Evolutionary conservation across 2,113 vertebrate species (phyloP).

Genomic region (Mobula hypostoma): DNA sequence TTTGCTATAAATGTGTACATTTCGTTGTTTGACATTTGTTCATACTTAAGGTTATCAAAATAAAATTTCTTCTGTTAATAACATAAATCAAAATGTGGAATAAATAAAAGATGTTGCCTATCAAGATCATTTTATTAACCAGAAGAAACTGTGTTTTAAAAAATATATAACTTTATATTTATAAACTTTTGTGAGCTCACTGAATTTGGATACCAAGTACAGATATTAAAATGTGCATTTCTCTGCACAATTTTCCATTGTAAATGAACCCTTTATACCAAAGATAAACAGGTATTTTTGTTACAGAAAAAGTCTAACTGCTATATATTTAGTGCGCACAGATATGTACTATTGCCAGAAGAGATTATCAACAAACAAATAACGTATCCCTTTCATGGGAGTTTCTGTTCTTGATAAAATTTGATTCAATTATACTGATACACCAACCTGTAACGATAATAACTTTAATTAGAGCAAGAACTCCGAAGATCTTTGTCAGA

Average conservation of each 20-base stretch:
- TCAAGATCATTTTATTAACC: background rate
- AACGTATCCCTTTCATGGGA: background rate
- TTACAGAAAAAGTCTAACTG: background rate
- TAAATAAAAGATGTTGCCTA: background rate
- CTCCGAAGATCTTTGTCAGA: background rate
- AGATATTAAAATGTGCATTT: background rate
- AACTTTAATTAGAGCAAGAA: background rate
- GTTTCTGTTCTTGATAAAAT: background rate
- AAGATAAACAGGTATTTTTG: background rate
- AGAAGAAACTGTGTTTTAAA: background rate
- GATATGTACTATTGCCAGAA: background rate
- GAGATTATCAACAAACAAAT: background rate
- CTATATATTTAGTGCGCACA: background rate
- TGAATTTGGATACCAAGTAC: conserved; percentile 1
- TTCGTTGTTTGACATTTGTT: background rate
- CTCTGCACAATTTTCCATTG: background rate
- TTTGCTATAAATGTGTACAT: background rate
- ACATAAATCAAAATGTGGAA: background rate
- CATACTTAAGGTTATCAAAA: background rate
- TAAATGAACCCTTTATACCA: background rate
- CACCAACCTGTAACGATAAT: background rate
- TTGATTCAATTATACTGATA: background rate
- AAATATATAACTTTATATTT: background rate
- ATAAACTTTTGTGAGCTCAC: background rate
- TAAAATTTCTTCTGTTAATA: background rate